These are phyloP conservation scores for Drosophila pegasa DNA, from an alignment of 2,888 invertebrate species.

Conservation along the genomic window DNA sequence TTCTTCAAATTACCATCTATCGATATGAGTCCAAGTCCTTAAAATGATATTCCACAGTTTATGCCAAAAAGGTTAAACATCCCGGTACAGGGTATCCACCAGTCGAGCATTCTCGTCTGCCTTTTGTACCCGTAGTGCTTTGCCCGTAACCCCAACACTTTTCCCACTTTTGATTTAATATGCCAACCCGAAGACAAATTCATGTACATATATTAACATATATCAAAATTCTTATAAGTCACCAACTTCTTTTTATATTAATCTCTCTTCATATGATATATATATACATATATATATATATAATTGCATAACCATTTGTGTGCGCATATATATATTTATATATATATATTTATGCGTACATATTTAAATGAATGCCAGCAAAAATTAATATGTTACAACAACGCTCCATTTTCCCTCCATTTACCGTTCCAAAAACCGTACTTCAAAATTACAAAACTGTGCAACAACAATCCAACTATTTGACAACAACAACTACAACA, in stretches of 20 bases:
- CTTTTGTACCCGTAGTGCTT: conserved; percentile 31
- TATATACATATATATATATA: conserved; percentile 13
- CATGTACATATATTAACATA: conserved; percentile 35
- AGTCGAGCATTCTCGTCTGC: conserved; percentile 49
- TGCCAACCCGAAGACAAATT: conserved; percentile 14
- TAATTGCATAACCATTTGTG: conserved; percentile 13
- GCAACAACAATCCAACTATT: conserved; percentile 39
- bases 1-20: no score
- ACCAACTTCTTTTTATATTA: conserved; percentile 54
- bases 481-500: conserved; percentile 51
- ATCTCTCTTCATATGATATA: conserved; percentile 43
- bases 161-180: conserved; percentile 28
- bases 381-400: conserved; percentile 58
- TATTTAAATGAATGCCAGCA: conserved; percentile 43
- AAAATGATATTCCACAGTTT: not conserved
- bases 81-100: conserved; percentile 49
- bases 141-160: conserved; percentile 14
- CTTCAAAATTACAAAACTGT: conserved; percentile 63
- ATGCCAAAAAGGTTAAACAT: not conserved
- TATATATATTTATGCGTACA: conserved; percentile 21
- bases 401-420: conserved; percentile 70
- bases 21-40: no score
- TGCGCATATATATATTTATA: conserved; percentile 16
- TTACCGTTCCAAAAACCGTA: conserved; percentile 54
- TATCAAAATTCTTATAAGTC: conserved; percentile 67